A percentile compares a stretch with the other conserved stretches of the same genome.
These are phyloP conservation scores for Lasioglossum vierecki DNA, from an alignment of 2,888 invertebrate genomes.

Conservation along the genomic window DNA sequence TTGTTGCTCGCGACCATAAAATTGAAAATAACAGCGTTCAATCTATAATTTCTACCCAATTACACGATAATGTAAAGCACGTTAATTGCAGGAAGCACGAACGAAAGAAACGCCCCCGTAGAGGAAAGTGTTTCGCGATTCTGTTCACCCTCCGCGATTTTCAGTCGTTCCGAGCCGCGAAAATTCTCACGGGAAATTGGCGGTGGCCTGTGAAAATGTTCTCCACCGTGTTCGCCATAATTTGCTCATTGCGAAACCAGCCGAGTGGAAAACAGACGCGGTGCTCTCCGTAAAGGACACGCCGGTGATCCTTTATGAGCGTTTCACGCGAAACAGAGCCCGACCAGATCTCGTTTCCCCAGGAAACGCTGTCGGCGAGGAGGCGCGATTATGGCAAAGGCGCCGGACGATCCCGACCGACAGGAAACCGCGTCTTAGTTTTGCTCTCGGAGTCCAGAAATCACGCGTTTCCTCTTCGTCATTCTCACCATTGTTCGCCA, in stretches of 20 bases:
- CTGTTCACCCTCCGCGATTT: too few species aligned
- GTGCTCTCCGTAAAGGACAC: neutral
- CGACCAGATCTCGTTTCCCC: neutral
- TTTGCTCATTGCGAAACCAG: neutral
- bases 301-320: neutral
- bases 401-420: slow-evolving; percentile 35
- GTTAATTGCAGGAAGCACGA: neutral
- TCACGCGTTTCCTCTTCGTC: slow-evolving; percentile 41
- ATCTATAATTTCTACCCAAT: neutral
- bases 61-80: neutral
- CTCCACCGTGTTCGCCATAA: neutral
- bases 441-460: slow-evolving; percentile 34
- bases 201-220: slow-evolving; percentile 13
- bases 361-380: slow-evolving; percentile 34
- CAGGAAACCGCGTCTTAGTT: slow-evolving; percentile 41
- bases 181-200: slow-evolving; percentile 35
- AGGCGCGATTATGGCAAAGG: slow-evolving; percentile 34
- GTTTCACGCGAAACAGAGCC: slow-evolving; percentile 13
- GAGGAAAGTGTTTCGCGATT: neutral
- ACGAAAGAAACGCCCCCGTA: neutral
- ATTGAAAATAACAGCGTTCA: neutral
- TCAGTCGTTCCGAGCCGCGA: neutral
- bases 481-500: slow-evolving; percentile 47
- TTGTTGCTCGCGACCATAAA: neutral
- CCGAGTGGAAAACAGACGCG: slow-evolving; percentile 29